A percentile compares a stretch with the other conserved stretches of the same genome.
phyloP scores from a whole-genome alignment of 2,888 invertebrate genomes.

The Drosophila kuntzei region DNA sequence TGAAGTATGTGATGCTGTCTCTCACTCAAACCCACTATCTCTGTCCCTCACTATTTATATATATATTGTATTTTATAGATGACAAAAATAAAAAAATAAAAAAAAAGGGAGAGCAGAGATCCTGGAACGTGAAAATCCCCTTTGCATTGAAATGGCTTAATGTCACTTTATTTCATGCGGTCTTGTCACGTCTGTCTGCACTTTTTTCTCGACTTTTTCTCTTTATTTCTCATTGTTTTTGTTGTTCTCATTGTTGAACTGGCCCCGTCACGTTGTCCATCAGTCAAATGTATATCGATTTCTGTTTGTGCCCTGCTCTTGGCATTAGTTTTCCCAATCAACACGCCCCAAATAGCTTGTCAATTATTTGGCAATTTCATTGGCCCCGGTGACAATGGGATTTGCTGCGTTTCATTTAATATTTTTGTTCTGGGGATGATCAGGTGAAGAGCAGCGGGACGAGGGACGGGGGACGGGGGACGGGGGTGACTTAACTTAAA shows the following conservation, averaged over 20 bases:
- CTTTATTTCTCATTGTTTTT: slow-evolving; percentile 18
- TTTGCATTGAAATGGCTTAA: slow-evolving; percentile 80
- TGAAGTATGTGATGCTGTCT: slow-evolving; percentile 37
- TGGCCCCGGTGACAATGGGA: slow-evolving; percentile 75
- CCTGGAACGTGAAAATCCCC: slow-evolving; percentile 67
- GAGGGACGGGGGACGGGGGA: too few relatives aligned
- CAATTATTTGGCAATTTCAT: slow-evolving; percentile 78
- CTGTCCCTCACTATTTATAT: slow-evolving; percentile 10
- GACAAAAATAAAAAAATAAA: slow-evolving; percentile 23
- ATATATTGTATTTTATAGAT: slow-evolving; percentile 34
- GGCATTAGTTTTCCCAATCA: slow-evolving; percentile 78
- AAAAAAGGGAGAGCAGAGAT: slow-evolving; percentile 30
- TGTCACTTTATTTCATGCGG: slow-evolving; percentile 78
- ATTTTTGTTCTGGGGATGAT: slow-evolving; percentile 40
- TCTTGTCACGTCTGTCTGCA: slow-evolving; percentile 74
- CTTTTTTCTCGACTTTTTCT: slow-evolving; percentile 40
- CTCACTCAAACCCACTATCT: too few relatives aligned
- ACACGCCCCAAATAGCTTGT: slow-evolving; percentile 77
- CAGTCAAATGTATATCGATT: slow-evolving; percentile 77
- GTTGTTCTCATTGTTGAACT: slow-evolving; percentile 31
- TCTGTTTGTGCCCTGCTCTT: slow-evolving; percentile 51
- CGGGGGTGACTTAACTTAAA: slow-evolving; percentile 60
- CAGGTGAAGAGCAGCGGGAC: too few relatives aligned
- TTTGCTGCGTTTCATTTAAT: slow-evolving; percentile 76
- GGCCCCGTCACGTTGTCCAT: slow-evolving; percentile 63